Conservation (phyloP, 2,888 invertebrate species). For the Hyposoter didymator region DNA sequence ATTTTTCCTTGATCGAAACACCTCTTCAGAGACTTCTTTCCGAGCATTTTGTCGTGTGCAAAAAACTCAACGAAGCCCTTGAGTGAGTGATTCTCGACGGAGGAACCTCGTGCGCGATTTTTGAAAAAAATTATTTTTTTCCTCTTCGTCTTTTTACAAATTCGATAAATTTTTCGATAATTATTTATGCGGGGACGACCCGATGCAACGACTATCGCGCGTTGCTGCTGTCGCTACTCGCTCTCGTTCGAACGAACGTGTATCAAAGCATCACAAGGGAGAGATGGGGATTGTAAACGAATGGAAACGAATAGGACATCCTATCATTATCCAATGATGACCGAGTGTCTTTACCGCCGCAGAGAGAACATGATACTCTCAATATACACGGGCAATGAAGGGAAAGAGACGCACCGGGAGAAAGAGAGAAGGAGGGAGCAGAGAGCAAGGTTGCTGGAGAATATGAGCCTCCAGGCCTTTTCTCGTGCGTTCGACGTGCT, state of each 20-base stretch:
- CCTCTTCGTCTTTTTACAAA: no score
- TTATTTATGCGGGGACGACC: not conserved
- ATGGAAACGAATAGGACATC: slow-evolving; percentile 79
- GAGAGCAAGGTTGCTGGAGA: not conserved
- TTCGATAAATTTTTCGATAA: no score
- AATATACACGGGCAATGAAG: slow-evolving; percentile 27
- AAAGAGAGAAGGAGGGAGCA: not conserved
- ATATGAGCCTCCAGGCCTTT: not conserved
- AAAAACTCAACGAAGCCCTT: not conserved
- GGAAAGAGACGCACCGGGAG: slow-evolving; percentile 21
- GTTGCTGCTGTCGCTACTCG: slow-evolving; percentile 29
- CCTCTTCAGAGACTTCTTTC: not conserved
- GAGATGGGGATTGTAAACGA: slow-evolving; percentile 77
- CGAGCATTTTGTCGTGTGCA: not conserved
- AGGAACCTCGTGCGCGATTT: not conserved
- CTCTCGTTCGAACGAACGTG: slow-evolving; percentile 47
- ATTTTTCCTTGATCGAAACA: not conserved
- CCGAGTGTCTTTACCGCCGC: slow-evolving; percentile 75
- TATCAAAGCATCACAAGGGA: slow-evolving; percentile 58
- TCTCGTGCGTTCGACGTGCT: not conserved
- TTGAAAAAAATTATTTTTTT: no score
- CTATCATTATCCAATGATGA: slow-evolving; percentile 82
- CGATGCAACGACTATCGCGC: slow-evolving; percentile 38
- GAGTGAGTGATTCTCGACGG: not conserved
- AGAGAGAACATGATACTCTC: slow-evolving; percentile 45